phyloP scores from a whole-genome alignment of 1,140 invertebrate species.

The Bombus pyrosoma region DNA sequence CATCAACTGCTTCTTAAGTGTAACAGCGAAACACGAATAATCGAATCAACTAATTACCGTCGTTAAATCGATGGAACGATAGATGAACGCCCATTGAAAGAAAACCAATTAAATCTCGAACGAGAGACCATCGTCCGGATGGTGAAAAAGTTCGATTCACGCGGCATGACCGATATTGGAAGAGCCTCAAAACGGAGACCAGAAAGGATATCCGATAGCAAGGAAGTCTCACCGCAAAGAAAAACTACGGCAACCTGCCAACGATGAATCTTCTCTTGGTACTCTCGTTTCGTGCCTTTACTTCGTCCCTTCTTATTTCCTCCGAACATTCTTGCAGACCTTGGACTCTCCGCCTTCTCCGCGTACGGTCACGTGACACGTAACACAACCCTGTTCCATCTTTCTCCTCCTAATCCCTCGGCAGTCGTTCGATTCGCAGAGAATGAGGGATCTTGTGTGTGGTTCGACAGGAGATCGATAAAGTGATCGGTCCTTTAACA shows the following conservation, averaged over 20 bases:
- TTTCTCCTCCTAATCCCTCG: conserved; percentile 32
- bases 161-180: conserved; percentile 48
- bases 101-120: conserved; percentile 27
- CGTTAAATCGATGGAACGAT: background rate
- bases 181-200: conserved; percentile 37
- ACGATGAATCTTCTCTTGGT: conserved; percentile 53
- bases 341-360: background rate
- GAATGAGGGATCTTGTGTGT: conserved; percentile 35
- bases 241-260: conserved; percentile 59
- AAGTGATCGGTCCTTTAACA: conserved; percentile 20
- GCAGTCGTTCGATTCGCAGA: conserved; percentile 13
- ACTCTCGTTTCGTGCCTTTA: conserved; percentile 25
- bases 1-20: too few species aligned
- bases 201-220: conserved; percentile 44
- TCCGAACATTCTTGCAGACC: background rate
- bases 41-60: background rate
- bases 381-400: conserved; percentile 5
- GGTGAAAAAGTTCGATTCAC: conserved; percentile 9
- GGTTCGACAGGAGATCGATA: conserved; percentile 41
- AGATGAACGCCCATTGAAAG: background rate
- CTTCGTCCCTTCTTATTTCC: conserved; percentile 21
- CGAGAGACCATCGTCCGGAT: background rate
- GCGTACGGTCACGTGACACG: conserved; percentile 6
- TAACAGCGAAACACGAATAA: background rate
- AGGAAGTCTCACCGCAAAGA: conserved; percentile 48